Base-by-base conservation (phyloP, 1,140 invertebrate species). In the Diorhabda sublineata region DNA sequence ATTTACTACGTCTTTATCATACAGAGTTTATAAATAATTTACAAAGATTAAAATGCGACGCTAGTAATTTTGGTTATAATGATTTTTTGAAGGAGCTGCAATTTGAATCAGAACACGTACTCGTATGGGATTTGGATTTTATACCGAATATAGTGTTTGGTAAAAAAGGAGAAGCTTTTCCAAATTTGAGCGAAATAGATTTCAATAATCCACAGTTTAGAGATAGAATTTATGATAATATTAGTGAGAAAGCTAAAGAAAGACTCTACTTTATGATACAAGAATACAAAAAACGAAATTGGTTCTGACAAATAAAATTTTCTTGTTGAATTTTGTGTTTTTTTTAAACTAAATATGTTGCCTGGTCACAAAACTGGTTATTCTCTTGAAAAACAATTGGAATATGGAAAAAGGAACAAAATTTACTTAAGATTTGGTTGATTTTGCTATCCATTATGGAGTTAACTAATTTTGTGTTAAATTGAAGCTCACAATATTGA, bases 1-100 rank as follows among this genome's bases (percentile, higher is more conserved):
- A 82, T n/a, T 77, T 88, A 0, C 68, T 87, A 8, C 70, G 81
- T 67, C 71, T 82, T 0, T 87, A 87, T 70, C 82, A 85, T 63
- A 72, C 83, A 0, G 80, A 76, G 3, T 82, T 87, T 3, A 71
- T 85, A 2, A 44, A 71, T 26, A 69, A 60, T 3, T 43, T 75
- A 11, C 68, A 68, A 3, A 43, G 9, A 9, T 56, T 71, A n/a
- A 58, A 69, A 8, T 47, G 59, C 8, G 67, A 71, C 44, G 65
- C 62, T 5, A 62, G 42, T 5, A 42, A 26, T 11, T 75, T 73
- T 67, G 42, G 61, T 7, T 67, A 61, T 2, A 56, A 69, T 7
- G 41, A n/a, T 8, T 73, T 69, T 58, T 8, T 69, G 45, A 57
- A 69, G 47, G 71, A 73, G 67, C 42, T 67, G 52, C n/a, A 47